Base-by-base conservation (phyloP, 2,797 vertebrate species). In the Oophaga sylvatica region DNA sequence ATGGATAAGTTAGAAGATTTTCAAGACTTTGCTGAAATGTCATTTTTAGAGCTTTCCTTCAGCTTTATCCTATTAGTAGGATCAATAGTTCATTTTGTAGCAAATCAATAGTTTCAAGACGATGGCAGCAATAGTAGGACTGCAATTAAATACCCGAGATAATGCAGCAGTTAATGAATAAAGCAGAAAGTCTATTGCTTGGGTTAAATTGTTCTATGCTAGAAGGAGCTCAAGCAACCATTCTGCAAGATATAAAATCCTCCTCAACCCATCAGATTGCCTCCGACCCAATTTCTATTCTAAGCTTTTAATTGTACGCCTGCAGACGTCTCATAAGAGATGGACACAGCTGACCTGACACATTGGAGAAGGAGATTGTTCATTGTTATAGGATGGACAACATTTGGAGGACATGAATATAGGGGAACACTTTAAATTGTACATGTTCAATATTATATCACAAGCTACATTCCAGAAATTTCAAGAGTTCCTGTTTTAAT, bases 21-120 rank as follows among this genome's bases (percentile, higher is more conserved):
- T 63, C 78, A 60, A 35, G 60, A 63, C 70, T 41, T 73, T 76
- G 29, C 1, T 57, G 35, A 62, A 76, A n/a, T 76, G 8, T 26
- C 22, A 57, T 73, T 84, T 81, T 87, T 63, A 67, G 48, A n/a
- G 29, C 80, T 75, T 87, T 83, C 20, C 76, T 68, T 73, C 73
- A 78, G 73, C 76, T 87, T 83, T 77, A 78, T 29, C 53, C 57
- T 65, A 71, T 88, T 83, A 71, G 62, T 16, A 6, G n/a, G 75
- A 88, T 83, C 87, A 83, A 84, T 88, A 88, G 75, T 80, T 86
- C 48, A 86, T 80, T 86, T 53, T 60, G 65, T 31, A 57, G 53
- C 57, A 71, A 80, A 86, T 80, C 77, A 71, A 86, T 86, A 80
- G 6, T 7, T 60, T 56, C 45, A 60, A 35, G 62, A 31, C 45